Base-by-base conservation (phyloP, 2,113 vertebrate genomes). In the Percopsis transmontana region DNA sequence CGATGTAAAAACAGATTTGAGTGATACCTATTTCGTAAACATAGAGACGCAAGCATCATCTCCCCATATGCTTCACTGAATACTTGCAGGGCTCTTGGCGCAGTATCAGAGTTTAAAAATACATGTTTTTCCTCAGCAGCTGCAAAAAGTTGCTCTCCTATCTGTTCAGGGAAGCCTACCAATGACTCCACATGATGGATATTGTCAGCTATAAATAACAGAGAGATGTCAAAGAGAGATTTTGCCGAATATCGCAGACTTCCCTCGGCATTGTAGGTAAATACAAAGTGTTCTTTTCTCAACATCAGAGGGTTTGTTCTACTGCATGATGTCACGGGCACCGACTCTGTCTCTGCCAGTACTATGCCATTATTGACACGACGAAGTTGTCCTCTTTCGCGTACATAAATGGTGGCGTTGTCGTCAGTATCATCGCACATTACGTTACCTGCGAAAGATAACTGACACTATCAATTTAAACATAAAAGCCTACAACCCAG, bases 161-260 rank as follows among this genome's bases (percentile, higher is more conserved):
- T 94, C 89, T 98, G 96, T 64, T 98, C 97, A 1, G 97, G 97
- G 77, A 99, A 99, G 57, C 94, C 96, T 53, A 94, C 90, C 72
- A 99, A 85, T 0, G 97, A 99, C 74, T 99, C 97, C 54, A 99
- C 90, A 67, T 95, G 92, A 64, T 97, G 93, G 18, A 98, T 93
- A 11, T 98, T 96, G 82, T 95, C 94, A 38, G 94, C 95, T 41
- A 99, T 94, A 78, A 97, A 97, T 67, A 91, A 88, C 66, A 99
- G 81, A 2, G 92, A 91, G 0, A 97, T 87, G 83, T 94, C 93
- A 85, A 98, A 97, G 33, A 99, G 94, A 10, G 95, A 91, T 74
- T 96, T 98, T n/a, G 93, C 93, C 0, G 94, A 93, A 85, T 98
- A 98, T 2, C 96, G 92, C 38, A 98, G 92, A 70, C 93, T 97